Evolutionary conservation across 23 tunicate genomes (phyloP).

Genomic region (Botrylloides violaceus): DNA sequence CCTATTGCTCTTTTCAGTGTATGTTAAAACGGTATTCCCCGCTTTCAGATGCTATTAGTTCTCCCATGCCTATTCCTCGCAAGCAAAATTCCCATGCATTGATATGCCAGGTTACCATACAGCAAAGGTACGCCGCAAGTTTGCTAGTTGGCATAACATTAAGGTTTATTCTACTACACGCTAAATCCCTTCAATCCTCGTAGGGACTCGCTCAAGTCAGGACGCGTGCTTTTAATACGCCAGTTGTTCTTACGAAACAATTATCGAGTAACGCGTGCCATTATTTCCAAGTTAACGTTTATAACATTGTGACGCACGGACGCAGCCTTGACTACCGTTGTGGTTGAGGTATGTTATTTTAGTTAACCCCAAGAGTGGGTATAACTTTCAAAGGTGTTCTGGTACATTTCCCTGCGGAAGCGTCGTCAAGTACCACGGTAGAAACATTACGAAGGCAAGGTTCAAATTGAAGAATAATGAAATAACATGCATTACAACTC

Average conservation of each 20-base stretch:
- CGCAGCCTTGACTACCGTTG: background rate
- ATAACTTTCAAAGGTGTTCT: conserved; percentile 10
- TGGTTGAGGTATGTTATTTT: background rate
- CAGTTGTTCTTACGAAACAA: background rate
- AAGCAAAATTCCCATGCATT: too few species aligned
- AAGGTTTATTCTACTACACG: background rate
- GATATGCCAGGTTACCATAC: too few species aligned
- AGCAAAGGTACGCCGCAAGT: too few species aligned
- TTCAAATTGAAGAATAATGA: background rate
- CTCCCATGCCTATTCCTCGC: too few species aligned
- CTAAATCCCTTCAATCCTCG: background rate
- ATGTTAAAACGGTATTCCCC: too few species aligned
- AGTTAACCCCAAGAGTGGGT: background rate
- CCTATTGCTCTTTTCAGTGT: too few species aligned
- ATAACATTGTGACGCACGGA: background rate
- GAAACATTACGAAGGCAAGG: background rate
- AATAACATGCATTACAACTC: background rate
- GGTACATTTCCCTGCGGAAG: conserved; percentile 10
- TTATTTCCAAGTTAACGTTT: background rate
- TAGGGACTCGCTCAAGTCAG: background rate
- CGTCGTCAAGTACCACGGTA: conserved; percentile 2
- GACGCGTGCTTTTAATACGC: background rate
- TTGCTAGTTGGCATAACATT: too few species aligned
- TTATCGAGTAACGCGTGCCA: background rate
- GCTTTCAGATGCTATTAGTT: too few species aligned